Percentiles rank a stretch among this genome's conserved stretches.
These are phyloP conservation scores for Perithous albicinctus DNA, from an alignment of 2,888 invertebrate species.

Conservation along the genomic window DNA sequence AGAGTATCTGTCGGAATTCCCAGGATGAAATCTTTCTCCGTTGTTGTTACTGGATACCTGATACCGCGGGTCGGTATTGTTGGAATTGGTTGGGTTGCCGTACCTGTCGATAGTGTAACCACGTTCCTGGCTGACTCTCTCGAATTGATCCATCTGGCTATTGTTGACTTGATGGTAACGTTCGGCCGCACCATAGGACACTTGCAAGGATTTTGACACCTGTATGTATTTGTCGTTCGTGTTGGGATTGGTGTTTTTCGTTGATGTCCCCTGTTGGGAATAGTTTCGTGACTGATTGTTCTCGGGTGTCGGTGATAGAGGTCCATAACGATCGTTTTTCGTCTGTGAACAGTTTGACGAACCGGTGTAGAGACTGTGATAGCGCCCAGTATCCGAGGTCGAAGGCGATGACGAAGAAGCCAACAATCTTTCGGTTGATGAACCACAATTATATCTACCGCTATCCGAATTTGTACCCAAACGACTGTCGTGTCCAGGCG, in stretches of 20 bases:
- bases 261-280: conserved; percentile 68
- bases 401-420: conserved; percentile 79
- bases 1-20: conserved; percentile 79
- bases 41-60: conserved; percentile 38
- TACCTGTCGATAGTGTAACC: conserved; percentile 66
- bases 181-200: conserved; percentile 73
- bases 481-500: conserved; percentile 75
- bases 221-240: conserved; percentile 80
- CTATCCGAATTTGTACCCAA: conserved; percentile 59
- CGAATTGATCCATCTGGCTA: conserved; percentile 74
- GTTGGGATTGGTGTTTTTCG: conserved; percentile 58
- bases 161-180: conserved; percentile 66
- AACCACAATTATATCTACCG: conserved; percentile 69
- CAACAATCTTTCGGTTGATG: conserved; percentile 81
- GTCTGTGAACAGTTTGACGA: conserved; percentile 74
- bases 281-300: conserved; percentile 61
- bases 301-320: conserved; percentile 76
- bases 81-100: conserved; percentile 51
- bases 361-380: conserved; percentile 65
- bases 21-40: conserved; percentile 77
- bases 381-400: conserved; percentile 77
- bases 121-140: conserved; percentile 71
- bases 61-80: conserved; percentile 42
- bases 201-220: conserved; percentile 80
- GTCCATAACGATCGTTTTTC: conserved; percentile 73